Evolutionary conservation across 2,113 vertebrate species (phyloP).

Genomic region (Misgurnus anguillicaudatus): DNA sequence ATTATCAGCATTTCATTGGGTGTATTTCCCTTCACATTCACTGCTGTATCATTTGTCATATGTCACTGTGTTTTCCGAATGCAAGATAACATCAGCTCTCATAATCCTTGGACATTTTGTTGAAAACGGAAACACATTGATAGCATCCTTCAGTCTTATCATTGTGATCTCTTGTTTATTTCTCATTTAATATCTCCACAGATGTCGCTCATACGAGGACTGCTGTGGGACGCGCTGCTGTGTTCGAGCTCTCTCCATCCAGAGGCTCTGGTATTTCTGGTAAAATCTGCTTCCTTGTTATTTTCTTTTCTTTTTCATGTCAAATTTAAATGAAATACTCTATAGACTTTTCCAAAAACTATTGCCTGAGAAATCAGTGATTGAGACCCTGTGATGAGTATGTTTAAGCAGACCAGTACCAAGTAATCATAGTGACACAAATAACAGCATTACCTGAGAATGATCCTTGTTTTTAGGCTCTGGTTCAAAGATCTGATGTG

Average conservation of each 20-base stretch:
- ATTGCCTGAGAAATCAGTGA: too few relatives aligned
- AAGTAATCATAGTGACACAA: too few relatives aligned
- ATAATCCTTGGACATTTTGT: neutral
- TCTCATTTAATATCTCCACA: slow-evolving; percentile 55
- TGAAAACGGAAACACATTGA: neutral
- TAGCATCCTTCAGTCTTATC: slow-evolving; percentile 5
- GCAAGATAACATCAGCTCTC: neutral
- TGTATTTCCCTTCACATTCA: neutral
- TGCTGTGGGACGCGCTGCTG: slow-evolving; percentile 97
- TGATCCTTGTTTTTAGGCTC: too few relatives aligned
- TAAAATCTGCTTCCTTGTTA: slow-evolving; percentile 66
- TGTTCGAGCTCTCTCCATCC: slow-evolving; percentile 90
- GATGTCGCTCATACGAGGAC: slow-evolving; percentile 96
- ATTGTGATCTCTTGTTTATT: slow-evolving; percentile 49
- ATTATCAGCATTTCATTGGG: neutral
- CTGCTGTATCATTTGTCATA: neutral
- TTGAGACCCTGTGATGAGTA: too few relatives aligned
- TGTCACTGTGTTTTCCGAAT: neutral
- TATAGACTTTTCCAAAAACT: neutral
- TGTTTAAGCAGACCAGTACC: too few relatives aligned
- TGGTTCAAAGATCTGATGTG: neutral
- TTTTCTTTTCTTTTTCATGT: neutral
- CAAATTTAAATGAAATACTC: too few relatives aligned
- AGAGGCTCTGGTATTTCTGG: slow-evolving; percentile 98
- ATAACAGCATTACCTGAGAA: too few relatives aligned